phyloP scores from a whole-genome alignment of 2,797 vertebrate species.

The Sebastes iracundus region DNA sequence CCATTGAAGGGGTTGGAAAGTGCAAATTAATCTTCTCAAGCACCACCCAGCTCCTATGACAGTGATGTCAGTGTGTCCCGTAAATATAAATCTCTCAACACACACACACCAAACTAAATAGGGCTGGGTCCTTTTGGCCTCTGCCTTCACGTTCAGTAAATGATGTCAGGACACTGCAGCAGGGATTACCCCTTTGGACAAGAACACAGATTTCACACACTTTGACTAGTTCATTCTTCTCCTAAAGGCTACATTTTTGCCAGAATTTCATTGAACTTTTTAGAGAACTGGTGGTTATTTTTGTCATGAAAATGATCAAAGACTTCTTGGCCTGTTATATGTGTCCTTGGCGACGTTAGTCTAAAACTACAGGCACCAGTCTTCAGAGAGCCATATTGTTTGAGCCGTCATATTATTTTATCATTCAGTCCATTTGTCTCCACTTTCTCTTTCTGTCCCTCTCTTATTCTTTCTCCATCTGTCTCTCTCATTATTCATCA shows the following conservation, averaged over 20 bases:
- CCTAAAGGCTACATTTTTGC: background rate
- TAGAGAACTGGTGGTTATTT: background rate
- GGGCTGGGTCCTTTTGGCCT: background rate
- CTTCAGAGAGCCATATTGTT: slow-evolving; percentile 24
- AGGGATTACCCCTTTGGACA: background rate
- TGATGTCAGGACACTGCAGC: slow-evolving; percentile 6
- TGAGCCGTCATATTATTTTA: slow-evolving; percentile 45
- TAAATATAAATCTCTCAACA: background rate
- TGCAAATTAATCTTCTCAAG: slow-evolving; percentile 16
- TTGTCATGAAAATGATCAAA: slow-evolving; percentile 19
- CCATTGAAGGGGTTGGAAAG: background rate
- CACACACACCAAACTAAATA: background rate
- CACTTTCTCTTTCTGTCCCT: background rate
- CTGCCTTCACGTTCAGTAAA: background rate
- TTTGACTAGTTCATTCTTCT: background rate
- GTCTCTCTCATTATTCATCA: slow-evolving; percentile 41
- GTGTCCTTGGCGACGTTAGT: background rate
- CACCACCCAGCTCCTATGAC: slow-evolving; percentile 30
- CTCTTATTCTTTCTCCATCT: slow-evolving; percentile 38
- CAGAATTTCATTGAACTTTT: background rate
- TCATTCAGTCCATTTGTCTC: slow-evolving; percentile 38
- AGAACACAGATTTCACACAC: background rate
- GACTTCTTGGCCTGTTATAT: slow-evolving; percentile 2
- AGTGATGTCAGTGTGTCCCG: slow-evolving; percentile 12
- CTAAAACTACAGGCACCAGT: background rate